Percentiles rank a stretch among this genome's conserved stretches.
phyloP scores from a whole-genome alignment of 2,888 invertebrate genomes.

The Pyrochroa serraticornis region DNA sequence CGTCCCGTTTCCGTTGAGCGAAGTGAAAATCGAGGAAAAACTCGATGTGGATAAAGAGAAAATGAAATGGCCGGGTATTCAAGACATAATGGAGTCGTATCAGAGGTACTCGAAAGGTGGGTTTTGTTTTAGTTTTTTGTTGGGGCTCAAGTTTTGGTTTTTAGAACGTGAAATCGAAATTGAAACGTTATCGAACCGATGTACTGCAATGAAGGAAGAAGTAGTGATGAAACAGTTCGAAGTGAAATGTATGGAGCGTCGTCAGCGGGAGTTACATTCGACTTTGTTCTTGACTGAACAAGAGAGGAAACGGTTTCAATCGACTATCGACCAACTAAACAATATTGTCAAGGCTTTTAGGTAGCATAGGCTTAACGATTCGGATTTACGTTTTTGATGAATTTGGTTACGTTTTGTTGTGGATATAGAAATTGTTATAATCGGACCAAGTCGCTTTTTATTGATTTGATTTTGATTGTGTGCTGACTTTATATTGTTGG shows the following conservation, averaged over 20 bases:
- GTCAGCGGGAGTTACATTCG: constrained; percentile 50
- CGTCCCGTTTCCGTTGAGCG: constrained; percentile 35
- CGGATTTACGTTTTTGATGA: constrained; percentile 32
- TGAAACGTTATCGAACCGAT: constrained; percentile 58
- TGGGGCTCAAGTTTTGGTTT: constrained; percentile 35
- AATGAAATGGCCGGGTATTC: constrained; percentile 61
- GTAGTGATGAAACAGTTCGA: constrained; percentile 60
- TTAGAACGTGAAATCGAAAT: constrained; percentile 62
- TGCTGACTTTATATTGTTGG: constrained; percentile 18
- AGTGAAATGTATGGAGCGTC: constrained; percentile 54
- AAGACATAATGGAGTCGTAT: constrained; percentile 61
- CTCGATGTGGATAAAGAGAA: constrained; percentile 22
- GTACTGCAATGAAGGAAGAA: constrained; percentile 60
- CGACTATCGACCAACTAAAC: constrained; percentile 51
- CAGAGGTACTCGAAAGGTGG: constrained; percentile 63
- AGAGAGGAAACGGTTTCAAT: constrained; percentile 49
- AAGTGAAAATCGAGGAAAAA: constrained; percentile 15
- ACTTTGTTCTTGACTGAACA: constrained; percentile 49
- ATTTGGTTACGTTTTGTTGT: constrained; percentile 9
- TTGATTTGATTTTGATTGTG: constrained; percentile 15
- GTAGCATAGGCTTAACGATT: constrained; percentile 47
- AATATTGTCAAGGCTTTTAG: constrained; percentile 54
- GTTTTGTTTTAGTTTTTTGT: constrained; percentile 1
- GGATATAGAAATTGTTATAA: constrained; percentile 20
- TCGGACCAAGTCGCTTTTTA: constrained; percentile 23